A percentile compares a stretch with the other conserved stretches of the same genome.
Conservation (phyloP, 2,113 vertebrate genomes). For the Silurus glanis region DNA sequence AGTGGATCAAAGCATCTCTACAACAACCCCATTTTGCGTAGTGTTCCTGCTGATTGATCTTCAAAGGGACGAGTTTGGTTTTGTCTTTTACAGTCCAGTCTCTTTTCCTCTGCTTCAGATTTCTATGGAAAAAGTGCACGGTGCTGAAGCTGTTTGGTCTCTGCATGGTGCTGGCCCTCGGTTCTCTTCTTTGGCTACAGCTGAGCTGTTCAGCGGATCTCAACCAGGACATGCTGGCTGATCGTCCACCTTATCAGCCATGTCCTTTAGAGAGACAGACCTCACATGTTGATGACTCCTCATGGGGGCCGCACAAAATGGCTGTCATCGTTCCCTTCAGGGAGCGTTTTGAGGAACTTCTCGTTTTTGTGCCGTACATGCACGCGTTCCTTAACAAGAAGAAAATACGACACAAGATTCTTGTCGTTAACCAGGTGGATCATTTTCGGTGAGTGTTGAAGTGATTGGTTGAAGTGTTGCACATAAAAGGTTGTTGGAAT, state of each 20-base stretch:
- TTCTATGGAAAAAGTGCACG: constrained; percentile 65
- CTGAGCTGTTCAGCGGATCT: constrained; percentile 85
- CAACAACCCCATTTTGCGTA: background rate
- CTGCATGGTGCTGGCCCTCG: constrained; percentile 81
- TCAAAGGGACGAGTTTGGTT: background rate
- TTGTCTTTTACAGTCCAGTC: background rate
- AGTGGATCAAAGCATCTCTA: background rate
- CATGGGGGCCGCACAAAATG: constrained; percentile 91
- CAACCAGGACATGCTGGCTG: constrained; percentile 43
- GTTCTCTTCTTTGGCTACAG: constrained; percentile 91
- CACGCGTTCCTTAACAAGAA: constrained; percentile 87
- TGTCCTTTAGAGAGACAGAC: constrained; percentile 68
- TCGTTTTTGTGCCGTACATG: constrained; percentile 93
- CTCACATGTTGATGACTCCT: constrained; percentile 68
- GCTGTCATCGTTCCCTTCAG: constrained; percentile 90
- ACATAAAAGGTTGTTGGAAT: background rate
- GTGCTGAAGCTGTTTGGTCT: constrained; percentile 76
- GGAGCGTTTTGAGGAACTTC: constrained; percentile 93
- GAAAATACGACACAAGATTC: constrained; percentile 87
- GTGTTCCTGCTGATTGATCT: background rate
- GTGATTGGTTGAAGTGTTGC: background rate
- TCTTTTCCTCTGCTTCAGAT: constrained; percentile 63
- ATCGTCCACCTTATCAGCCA: constrained; percentile 61
- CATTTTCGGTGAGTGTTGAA: constrained; percentile 80
- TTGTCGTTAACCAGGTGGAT: constrained; percentile 94